These are phyloP conservation scores for Gasterosteus aculeatus DNA, from an alignment of 2,113 vertebrate species.

Conservation along the genomic window DNA sequence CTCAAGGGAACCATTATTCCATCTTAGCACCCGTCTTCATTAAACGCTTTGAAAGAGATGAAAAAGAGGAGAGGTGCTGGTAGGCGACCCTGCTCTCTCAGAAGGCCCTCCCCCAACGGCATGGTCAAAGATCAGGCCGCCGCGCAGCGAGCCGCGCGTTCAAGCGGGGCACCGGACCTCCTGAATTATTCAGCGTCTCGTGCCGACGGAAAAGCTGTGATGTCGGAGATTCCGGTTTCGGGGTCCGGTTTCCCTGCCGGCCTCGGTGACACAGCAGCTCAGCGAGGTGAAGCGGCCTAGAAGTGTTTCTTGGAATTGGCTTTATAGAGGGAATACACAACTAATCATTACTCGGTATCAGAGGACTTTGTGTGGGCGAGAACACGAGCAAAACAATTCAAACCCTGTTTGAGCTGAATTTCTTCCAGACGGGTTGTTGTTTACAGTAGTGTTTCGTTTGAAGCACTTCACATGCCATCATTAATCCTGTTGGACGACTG, in stretches of 20 bases:
- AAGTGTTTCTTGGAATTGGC: constrained; percentile 9
- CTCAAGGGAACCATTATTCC: not conserved
- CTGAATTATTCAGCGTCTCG: constrained; percentile 71
- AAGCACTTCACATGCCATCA: too few relatives aligned
- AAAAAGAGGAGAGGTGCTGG: constrained; percentile 5
- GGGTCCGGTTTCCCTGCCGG: constrained; percentile 62
- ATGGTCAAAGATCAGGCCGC: constrained; percentile 39
- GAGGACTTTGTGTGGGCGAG: not conserved
- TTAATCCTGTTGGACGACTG: not conserved
- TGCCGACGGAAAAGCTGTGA: constrained; percentile 73
- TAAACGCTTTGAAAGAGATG: constrained; percentile 33
- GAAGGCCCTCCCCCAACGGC: constrained; percentile 37
- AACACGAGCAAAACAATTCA: not conserved
- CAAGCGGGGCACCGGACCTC: constrained; percentile 55
- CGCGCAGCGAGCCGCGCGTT: constrained; percentile 60
- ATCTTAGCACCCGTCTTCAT: not conserved
- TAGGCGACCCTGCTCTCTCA: constrained; percentile 14
- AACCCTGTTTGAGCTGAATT: not conserved
- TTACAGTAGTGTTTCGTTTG: not conserved
- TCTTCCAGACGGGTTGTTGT: not conserved
- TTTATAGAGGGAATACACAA: constrained; percentile 10
- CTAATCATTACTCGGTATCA: not conserved
- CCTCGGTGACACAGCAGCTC: constrained; percentile 61
- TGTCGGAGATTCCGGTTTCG: constrained; percentile 73
- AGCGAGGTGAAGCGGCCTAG: constrained; percentile 19